phyloP scores from a whole-genome alignment of 2,888 invertebrate species.

The Bombylius major region DNA sequence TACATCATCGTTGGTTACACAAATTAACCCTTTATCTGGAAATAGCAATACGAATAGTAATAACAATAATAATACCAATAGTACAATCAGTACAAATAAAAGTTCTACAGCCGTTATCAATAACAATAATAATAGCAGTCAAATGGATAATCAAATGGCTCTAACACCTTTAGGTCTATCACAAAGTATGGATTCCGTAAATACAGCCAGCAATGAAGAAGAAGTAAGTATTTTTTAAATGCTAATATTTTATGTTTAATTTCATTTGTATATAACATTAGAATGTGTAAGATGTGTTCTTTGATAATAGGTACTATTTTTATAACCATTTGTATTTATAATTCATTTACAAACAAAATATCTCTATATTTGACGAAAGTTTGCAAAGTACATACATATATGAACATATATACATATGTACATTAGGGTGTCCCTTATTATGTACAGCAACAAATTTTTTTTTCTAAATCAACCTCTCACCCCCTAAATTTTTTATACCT shows the following conservation, averaged over 20 bases:
- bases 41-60: conserved; percentile 16
- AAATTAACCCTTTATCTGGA: conserved; percentile 8
- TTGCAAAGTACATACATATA: too few relatives aligned
- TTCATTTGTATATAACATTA: not conserved
- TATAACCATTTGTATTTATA: too few relatives aligned
- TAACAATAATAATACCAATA: conserved; percentile 20
- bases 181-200: conserved; percentile 97
- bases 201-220: conserved; percentile 90
- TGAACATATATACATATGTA: too few relatives aligned
- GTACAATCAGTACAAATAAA: conserved; percentile 7
- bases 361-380: too few relatives aligned
- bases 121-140: conserved; percentile 23
- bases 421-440: too few relatives aligned
- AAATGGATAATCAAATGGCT: conserved; percentile 41
- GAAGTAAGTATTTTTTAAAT: conserved; percentile 56
- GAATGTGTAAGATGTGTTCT: too few relatives aligned
- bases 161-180: conserved; percentile 67
- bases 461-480: too few relatives aligned
- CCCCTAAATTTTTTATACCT: too few relatives aligned
- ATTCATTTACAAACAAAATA: too few relatives aligned
- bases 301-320: too few relatives aligned
- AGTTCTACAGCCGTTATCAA: conserved; percentile 7
- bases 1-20: conserved; percentile 25
- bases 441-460: too few relatives aligned
- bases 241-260: conserved; percentile 2